Evolutionary conservation across 1,140 invertebrate species (phyloP).

Genomic region (Copidosoma floridanum): DNA sequence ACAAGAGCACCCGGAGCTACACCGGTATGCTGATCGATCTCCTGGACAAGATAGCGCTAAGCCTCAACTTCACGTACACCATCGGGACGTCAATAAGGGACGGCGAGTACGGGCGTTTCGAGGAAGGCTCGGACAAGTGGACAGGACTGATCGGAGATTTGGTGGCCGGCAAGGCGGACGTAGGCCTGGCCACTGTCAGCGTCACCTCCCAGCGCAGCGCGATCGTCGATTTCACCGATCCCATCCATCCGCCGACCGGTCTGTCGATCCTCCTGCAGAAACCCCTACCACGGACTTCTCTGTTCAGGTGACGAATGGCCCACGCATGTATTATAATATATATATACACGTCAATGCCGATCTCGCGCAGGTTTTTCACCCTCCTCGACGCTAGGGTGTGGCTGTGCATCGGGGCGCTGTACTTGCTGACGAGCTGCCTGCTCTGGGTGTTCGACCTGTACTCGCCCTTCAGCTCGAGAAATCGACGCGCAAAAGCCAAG

Average conservation of each 20-base stretch:
- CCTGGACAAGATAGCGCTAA: constrained; percentile 77
- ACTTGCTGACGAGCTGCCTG: constrained; percentile 89
- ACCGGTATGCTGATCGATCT: constrained; percentile 92
- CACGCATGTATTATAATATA: too few relatives aligned
- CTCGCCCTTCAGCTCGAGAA: constrained; percentile 88
- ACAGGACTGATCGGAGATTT: constrained; percentile 89
- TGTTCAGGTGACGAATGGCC: constrained; percentile 75
- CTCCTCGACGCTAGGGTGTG: constrained; percentile 94
- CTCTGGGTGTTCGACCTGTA: constrained; percentile 95
- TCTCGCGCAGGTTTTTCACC: constrained; percentile 66
- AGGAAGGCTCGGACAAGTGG: constrained; percentile 83
- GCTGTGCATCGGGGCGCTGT: constrained; percentile 92
- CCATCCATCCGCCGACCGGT: constrained; percentile 91
- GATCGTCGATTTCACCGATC: constrained; percentile 91
- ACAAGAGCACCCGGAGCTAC: constrained; percentile 65
- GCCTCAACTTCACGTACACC: constrained; percentile 86
- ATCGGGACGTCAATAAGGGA: constrained; percentile 76
- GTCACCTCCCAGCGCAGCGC: constrained; percentile 94
- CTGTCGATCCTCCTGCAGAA: constrained; percentile 89
- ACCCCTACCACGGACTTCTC: constrained; percentile 74
- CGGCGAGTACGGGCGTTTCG: constrained; percentile 80
- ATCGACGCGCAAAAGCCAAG: constrained; percentile 76
- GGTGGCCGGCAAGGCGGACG: constrained; percentile 85
- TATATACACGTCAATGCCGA: too few relatives aligned
- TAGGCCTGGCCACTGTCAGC: constrained; percentile 81